Evolutionary conservation across 1,140 invertebrate genomes (phyloP).

Genomic region (Colletes gigas): DNA sequence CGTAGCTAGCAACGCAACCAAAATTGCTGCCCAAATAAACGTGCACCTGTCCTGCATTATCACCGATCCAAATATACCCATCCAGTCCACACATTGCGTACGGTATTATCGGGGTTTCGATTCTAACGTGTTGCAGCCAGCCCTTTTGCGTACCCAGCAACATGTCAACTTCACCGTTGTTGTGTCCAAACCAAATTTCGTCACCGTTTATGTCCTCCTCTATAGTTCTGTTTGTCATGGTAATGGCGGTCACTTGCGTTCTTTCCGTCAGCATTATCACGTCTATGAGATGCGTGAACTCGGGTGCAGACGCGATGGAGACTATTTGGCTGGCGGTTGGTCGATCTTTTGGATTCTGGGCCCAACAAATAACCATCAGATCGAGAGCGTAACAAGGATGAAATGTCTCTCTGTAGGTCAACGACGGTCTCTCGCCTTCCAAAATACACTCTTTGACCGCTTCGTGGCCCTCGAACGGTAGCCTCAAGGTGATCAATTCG

Average conservation of each 20-base stretch:
- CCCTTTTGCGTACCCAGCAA: constrained; percentile 83
- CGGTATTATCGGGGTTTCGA: constrained; percentile 82
- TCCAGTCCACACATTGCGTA: constrained; percentile 87
- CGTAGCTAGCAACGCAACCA: constrained; percentile 79
- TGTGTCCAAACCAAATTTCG: constrained; percentile 87
- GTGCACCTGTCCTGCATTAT: constrained; percentile 89
- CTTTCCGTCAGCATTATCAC: constrained; percentile 86
- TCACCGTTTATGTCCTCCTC: constrained; percentile 79
- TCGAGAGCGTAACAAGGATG: constrained; percentile 96
- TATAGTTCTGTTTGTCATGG: constrained; percentile 72
- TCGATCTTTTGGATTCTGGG: constrained; percentile 91
- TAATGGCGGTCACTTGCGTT: constrained; percentile 82
- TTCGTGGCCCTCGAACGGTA: constrained; percentile 97
- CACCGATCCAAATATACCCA: constrained; percentile 91
- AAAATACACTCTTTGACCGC: constrained; percentile 97
- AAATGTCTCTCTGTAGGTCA: constrained; percentile 90
- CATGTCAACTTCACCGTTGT: constrained; percentile 87
- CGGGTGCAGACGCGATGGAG: constrained; percentile 93
- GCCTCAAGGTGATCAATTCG: constrained; percentile 95
- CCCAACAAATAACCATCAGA: constrained; percentile 98
- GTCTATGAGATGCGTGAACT: constrained; percentile 94
- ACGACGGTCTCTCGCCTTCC: constrained; percentile 94
- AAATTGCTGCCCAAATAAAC: constrained; percentile 84
- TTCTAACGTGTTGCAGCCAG: constrained; percentile 83
- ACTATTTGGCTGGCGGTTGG: constrained; percentile 97